A percentile compares a stretch with the other conserved stretches of the same genome.
Conservation (phyloP, 2,797 vertebrate genomes). For the Otolemur crassicaudatus region DNA sequence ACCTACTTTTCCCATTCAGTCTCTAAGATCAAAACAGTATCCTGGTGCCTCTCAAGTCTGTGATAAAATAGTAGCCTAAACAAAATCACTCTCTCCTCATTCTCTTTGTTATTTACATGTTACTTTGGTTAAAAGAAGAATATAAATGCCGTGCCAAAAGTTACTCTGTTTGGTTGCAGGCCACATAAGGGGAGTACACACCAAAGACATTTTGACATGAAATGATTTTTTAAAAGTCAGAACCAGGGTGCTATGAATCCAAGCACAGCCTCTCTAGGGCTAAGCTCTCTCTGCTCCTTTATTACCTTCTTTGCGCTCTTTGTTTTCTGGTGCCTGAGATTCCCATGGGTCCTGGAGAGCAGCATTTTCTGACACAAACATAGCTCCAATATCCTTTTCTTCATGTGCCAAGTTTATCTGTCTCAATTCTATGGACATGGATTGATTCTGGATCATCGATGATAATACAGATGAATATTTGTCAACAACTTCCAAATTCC, state of each 20-base stretch:
- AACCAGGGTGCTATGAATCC: background rate
- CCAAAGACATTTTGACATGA: background rate
- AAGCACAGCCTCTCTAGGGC: background rate
- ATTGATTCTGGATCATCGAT: background rate
- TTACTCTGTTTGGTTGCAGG: background rate
- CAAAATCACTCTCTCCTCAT: background rate
- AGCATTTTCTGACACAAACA: background rate
- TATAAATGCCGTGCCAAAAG: background rate
- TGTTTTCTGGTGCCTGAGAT: conserved; percentile 40
- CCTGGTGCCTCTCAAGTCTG: background rate
- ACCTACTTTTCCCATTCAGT: background rate
- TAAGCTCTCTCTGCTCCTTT: conserved; percentile 31
- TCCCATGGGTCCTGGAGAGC: background rate
- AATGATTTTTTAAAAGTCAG: background rate
- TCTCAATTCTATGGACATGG: background rate
- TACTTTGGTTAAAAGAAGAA: background rate
- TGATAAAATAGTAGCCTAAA: background rate
- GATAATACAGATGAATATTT: background rate
- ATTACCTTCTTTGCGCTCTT: background rate
- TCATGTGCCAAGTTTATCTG: background rate
- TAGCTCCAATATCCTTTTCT: background rate
- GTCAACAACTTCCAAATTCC: conserved; percentile 70
- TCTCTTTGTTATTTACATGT: background rate
- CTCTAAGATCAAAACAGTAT: background rate
- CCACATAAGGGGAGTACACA: background rate